These are phyloP conservation scores for Pectinophora gossypiella DNA, from an alignment of 1,140 invertebrate genomes.

Conservation along the genomic window DNA sequence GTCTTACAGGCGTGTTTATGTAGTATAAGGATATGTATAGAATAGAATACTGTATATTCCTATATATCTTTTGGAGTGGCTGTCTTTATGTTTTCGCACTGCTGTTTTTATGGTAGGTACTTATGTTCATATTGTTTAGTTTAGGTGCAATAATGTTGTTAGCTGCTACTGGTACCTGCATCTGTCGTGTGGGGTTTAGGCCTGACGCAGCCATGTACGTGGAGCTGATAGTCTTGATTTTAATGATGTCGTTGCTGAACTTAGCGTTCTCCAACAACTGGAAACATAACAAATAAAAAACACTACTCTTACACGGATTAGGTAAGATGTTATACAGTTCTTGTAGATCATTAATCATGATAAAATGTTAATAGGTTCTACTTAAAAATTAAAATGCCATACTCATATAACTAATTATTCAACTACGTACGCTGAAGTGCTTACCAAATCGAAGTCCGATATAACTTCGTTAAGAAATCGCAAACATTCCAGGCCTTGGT, in stretches of 20 bases:
- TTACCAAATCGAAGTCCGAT: slow-evolving; percentile 97
- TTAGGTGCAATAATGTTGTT: too few species aligned
- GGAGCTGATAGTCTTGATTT: slow-evolving; percentile 98
- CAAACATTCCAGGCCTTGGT: slow-evolving; percentile 96
- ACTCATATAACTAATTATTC: too few species aligned
- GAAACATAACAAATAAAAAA: slow-evolving; percentile 34
- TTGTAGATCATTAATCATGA: neutral
- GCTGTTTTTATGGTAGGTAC: too few species aligned
- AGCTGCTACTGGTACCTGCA: slow-evolving; percentile 78
- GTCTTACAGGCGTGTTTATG: too few species aligned
- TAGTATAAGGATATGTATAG: too few species aligned
- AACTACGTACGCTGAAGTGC: slow-evolving; percentile 41
- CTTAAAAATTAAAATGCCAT: neutral
- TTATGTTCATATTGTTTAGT: too few species aligned
- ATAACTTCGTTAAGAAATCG: slow-evolving; percentile 98
- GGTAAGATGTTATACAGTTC: neutral
- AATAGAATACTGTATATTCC: too few species aligned
- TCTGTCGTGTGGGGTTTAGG: slow-evolving; percentile 83
- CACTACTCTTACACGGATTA: neutral
- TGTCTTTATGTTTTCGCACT: too few species aligned
- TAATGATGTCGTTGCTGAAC: slow-evolving; percentile 91
- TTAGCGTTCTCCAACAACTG: slow-evolving; percentile 89
- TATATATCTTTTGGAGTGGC: too few species aligned
- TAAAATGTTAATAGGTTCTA: neutral
- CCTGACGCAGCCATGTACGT: slow-evolving; percentile 99